A percentile compares a stretch with the other conserved stretches of the same genome.
phyloP scores from a whole-genome alignment of 2,113 vertebrate species.

The Anguilla japonica region DNA sequence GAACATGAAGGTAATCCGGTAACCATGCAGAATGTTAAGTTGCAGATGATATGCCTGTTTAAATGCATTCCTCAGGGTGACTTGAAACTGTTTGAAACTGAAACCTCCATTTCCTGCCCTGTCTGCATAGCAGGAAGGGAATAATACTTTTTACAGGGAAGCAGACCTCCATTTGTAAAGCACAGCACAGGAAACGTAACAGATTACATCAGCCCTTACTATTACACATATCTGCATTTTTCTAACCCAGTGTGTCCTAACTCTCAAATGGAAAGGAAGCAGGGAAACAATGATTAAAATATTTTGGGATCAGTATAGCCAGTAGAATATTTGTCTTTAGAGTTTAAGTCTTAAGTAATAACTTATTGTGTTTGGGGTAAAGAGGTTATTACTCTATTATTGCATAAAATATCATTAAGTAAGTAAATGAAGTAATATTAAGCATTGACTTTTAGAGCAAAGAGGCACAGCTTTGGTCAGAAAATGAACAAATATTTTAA shows the following conservation, averaged over 20 bases:
- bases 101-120: conserved; percentile 29
- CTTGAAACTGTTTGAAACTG: conserved; percentile 20
- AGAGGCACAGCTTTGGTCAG: too few species aligned
- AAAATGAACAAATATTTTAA: too few species aligned
- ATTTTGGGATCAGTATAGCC: too few species aligned
- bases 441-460: too few species aligned
- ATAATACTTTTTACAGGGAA: conserved; percentile 23
- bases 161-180: conserved; percentile 17
- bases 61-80: conserved; percentile 25
- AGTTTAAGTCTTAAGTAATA: too few species aligned
- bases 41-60: conserved; percentile 22
- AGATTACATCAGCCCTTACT: conserved; percentile 5
- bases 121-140: conserved; percentile 15
- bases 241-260: neutral
- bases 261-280: neutral
- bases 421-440: too few species aligned
- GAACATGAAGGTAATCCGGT: conserved; percentile 25
- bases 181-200: conserved; percentile 16
- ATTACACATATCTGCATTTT: neutral
- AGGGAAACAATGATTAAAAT: neutral
- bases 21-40: conserved; percentile 30
- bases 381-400: too few species aligned
- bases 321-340: neutral
- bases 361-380: too few species aligned
- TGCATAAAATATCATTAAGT: too few species aligned